These are phyloP conservation scores for Pipistrellus kuhlii DNA, from an alignment of 2,797 vertebrate species.

Conservation along the genomic window DNA sequence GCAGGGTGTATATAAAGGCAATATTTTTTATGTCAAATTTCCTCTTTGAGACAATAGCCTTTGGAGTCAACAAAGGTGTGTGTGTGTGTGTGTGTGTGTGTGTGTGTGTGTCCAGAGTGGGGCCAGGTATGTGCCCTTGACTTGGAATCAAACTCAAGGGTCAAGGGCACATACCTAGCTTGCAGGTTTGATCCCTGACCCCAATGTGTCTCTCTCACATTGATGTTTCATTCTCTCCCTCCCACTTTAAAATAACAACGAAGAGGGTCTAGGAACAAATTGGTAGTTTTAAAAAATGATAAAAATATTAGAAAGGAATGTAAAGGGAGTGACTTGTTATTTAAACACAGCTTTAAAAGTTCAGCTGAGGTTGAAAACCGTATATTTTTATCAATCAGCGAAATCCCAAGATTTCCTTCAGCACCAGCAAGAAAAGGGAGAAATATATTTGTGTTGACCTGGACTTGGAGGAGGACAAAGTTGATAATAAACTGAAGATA, in stretches of 20 bases:
- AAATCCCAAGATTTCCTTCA: constrained; percentile 32
- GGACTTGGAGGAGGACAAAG: background rate
- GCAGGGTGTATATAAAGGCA: background rate
- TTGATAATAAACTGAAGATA: background rate
- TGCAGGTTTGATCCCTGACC: too few relatives aligned
- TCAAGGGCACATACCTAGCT: too few relatives aligned
- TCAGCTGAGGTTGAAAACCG: constrained; percentile 10
- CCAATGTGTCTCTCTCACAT: too few relatives aligned
- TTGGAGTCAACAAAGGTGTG: background rate
- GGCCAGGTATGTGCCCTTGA: too few relatives aligned
- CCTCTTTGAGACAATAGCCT: background rate
- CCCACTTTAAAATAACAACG: too few relatives aligned
- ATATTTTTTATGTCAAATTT: constrained; percentile 41
- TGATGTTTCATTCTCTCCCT: too few relatives aligned
- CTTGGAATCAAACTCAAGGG: too few relatives aligned
- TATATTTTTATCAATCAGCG: constrained; percentile 44
- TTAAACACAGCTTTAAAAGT: constrained; percentile 41
- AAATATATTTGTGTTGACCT: background rate
- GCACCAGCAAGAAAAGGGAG: background rate
- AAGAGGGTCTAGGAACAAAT: background rate
- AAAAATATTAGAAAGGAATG: constrained; percentile 46
- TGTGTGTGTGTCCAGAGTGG: background rate
- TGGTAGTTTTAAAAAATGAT: background rate
- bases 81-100: background rate
- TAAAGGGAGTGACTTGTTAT: background rate